Percentiles rank a stretch among this genome's conserved stretches.
phyloP scores from a whole-genome alignment of 2,888 invertebrate genomes.

The Crossocerus cetratus region DNA sequence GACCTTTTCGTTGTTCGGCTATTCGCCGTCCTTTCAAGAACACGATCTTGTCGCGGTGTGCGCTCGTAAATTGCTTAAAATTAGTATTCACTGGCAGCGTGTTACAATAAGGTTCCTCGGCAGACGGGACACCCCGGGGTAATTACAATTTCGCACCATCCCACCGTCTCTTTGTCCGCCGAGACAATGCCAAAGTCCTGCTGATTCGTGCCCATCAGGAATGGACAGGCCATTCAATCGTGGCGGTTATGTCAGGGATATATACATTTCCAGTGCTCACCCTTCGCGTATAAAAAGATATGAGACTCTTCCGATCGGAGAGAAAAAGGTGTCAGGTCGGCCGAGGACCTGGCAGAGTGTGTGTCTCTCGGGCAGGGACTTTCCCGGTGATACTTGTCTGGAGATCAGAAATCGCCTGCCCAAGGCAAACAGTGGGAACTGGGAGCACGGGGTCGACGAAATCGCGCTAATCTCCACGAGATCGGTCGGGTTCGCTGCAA shows the following conservation, averaged over 20 bases:
- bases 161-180: background rate
- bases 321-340: background rate
- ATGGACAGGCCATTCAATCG: background rate
- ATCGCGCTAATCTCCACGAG: slow-evolving; percentile 49
- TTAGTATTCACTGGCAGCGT: background rate
- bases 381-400: slow-evolving; percentile 12
- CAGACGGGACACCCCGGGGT: background rate
- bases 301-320: background rate
- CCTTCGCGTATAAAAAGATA: background rate
- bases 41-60: background rate
- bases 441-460: slow-evolving; percentile 29
- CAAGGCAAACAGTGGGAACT: slow-evolving; percentile 33
- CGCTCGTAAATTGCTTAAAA: background rate
- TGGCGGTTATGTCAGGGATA: too few species aligned
- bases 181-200: background rate
- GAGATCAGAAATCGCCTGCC: slow-evolving; percentile 27
- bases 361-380: too few species aligned
- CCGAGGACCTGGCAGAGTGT: background rate
- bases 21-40: slow-evolving; percentile 8
- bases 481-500: slow-evolving; percentile 30
- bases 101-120: background rate
- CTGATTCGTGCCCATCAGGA: slow-evolving; percentile 1
- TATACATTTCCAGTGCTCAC: background rate
- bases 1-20: background rate
- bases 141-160: background rate